Evolutionary conservation across 2,113 vertebrate genomes (phyloP), one percentile per base, ranked within the genome.

Genomic region (Eulemur macaco): DNA sequence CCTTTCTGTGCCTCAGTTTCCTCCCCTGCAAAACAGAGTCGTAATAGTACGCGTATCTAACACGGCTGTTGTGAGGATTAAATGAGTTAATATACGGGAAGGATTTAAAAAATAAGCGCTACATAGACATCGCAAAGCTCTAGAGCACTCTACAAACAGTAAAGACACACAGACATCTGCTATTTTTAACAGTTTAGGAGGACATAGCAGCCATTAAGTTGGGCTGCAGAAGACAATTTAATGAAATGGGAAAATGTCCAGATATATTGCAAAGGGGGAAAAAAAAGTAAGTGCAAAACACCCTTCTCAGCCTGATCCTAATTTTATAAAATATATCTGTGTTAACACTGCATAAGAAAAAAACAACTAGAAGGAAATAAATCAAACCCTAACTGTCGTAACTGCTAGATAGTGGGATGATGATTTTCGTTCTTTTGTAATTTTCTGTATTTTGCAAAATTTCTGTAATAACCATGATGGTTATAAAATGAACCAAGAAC

Each of bases 141-240:
- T 17, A 31, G 10, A 89, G 52, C 37, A n/a, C 3, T 2, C 1
- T 15, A 21, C 31, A n/a, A 71, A 11, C 17, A 12, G 20, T 13
- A 5, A 0, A 34, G 8, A 15, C 8, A 13, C 0, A 39, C 17
- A 6, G 89, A 29, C 0, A 3, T 42, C 27, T 13, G 27, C 17
- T 20, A 0, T 52, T 45, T 29, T 20, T 8, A 23, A 45, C 11
- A 29, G 42, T 78, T 11, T 23, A n/a, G 78, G 45, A 11, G 7
- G 89, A 82, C 27, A 0, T 1, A 20, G 42, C 88, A 60, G 54
- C 52, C 8, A 14, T 7, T 8, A 18, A 47, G 21, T 7, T 7
- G 4, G 39, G 47, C 54, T 6, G 6, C 12, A 45, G 74, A 76
- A 42, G 69, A 86, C 5, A 2, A 7, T 58, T 21, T 37, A 37